These are phyloP conservation scores for Troilus luridus DNA, from an alignment of 2,888 invertebrate species.

Conservation along the genomic window DNA sequence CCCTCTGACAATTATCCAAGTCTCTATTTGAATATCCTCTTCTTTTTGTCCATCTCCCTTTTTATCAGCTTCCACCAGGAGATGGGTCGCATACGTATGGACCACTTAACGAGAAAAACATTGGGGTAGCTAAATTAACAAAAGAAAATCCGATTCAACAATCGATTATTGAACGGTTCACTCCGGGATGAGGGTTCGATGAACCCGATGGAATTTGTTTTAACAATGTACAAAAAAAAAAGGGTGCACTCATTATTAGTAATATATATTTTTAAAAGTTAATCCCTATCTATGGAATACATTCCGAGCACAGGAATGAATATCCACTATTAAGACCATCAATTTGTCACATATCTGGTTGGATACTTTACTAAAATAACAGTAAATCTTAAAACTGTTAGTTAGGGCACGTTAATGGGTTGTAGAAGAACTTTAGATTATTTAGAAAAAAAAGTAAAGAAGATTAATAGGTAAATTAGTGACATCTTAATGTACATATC, in stretches of 20 bases:
- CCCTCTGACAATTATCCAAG: slow-evolving; percentile 40
- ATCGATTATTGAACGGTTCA: slow-evolving; percentile 28
- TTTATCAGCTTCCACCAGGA: slow-evolving; percentile 29
- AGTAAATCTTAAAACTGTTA: slow-evolving; percentile 17
- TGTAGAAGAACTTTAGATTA: not conserved
- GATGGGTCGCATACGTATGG: slow-evolving; percentile 17
- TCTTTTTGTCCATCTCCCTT: not conserved
- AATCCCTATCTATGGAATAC: not conserved
- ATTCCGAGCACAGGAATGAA: not conserved
- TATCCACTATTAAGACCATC: not conserved
- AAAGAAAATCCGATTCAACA: not conserved
- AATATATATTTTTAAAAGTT: not conserved
- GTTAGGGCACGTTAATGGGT: slow-evolving; percentile 5
- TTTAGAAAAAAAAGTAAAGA: not conserved
- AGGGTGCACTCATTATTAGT: not conserved
- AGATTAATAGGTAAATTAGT: not conserved
- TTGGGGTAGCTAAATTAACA: slow-evolving; percentile 15
- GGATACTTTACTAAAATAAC: slow-evolving; percentile 18
- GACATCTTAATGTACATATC: not conserved
- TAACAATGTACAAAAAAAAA: slow-evolving; percentile 10
- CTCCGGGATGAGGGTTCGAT: not conserved
- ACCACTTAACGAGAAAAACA: slow-evolving; percentile 27
- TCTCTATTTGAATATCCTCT: slow-evolving; percentile 46
- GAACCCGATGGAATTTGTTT: slow-evolving; percentile 8
- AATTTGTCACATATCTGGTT: slow-evolving; percentile 9